A percentile compares a stretch with the other conserved stretches of the same genome.
phyloP scores from a whole-genome alignment of 2,888 invertebrate species.

The Caenorhabditis sp. region DNA sequence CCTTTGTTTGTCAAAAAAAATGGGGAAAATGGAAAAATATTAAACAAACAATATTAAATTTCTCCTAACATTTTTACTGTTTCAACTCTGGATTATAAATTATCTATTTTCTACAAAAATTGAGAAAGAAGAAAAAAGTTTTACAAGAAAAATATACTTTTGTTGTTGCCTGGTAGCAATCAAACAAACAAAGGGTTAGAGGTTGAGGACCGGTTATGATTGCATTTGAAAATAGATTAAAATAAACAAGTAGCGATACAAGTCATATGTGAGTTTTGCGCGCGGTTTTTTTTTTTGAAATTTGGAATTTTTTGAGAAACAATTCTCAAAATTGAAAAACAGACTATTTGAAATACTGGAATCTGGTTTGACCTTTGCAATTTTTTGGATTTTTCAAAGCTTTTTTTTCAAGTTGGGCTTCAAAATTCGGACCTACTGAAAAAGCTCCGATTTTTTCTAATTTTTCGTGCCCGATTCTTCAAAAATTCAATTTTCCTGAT shows the following conservation, averaged over 20 bases:
- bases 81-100: not conserved
- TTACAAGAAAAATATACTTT: not conserved
- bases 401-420: too few species aligned
- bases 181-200: not conserved
- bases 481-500: too few species aligned
- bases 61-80: not conserved
- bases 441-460: too few species aligned
- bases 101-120: not conserved
- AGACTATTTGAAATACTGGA: too few species aligned
- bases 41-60: constrained; percentile 1
- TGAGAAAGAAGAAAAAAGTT: not conserved
- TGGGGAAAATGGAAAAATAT: not conserved
- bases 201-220: not conserved
- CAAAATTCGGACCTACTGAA: too few species aligned
- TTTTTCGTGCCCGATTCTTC: too few species aligned
- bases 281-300: too few species aligned
- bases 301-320: not conserved
- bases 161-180: not conserved
- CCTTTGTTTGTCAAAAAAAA: not conserved
- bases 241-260: not conserved
- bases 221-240: not conserved
- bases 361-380: too few species aligned
- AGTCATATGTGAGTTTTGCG: too few species aligned
- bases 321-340: too few species aligned
- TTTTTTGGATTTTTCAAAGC: too few species aligned